These are phyloP conservation scores for Blera fallax DNA, from an alignment of 2,888 invertebrate genomes.

Conservation along the genomic window DNA sequence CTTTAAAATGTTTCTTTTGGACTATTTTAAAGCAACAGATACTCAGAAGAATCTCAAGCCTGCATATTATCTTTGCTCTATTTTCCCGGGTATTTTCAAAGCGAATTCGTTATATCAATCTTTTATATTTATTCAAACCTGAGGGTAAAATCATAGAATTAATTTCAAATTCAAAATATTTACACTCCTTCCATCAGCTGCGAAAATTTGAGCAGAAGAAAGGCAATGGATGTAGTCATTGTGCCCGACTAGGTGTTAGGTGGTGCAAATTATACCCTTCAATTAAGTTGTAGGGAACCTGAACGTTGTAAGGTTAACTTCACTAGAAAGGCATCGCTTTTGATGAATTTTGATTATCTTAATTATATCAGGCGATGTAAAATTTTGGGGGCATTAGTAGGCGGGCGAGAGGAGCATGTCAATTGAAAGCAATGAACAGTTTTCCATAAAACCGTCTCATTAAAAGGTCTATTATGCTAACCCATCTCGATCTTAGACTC, in stretches of 20 bases:
- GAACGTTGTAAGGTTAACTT: neutral
- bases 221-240: neutral
- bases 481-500: too few relatives aligned
- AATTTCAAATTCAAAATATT: neutral
- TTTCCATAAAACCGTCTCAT: too few relatives aligned
- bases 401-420: neutral
- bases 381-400: neutral
- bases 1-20: too few relatives aligned
- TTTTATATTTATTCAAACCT: neutral
- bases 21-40: too few relatives aligned
- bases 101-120: neutral
- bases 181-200: neutral
- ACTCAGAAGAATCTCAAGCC: too few relatives aligned
- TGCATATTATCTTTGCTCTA: neutral
- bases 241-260: neutral
- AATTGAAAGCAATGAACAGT: too few relatives aligned
- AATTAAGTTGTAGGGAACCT: neutral
- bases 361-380: neutral
- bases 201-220: neutral
- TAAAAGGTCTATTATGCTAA: too few relatives aligned
- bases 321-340: neutral
- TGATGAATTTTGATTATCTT: neutral
- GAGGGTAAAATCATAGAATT: neutral
- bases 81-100: neutral
- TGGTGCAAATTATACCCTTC: neutral